phyloP scores from a whole-genome alignment of 92 coral and sea anemone genomes.

The Palythoa heliodiscus region DNA sequence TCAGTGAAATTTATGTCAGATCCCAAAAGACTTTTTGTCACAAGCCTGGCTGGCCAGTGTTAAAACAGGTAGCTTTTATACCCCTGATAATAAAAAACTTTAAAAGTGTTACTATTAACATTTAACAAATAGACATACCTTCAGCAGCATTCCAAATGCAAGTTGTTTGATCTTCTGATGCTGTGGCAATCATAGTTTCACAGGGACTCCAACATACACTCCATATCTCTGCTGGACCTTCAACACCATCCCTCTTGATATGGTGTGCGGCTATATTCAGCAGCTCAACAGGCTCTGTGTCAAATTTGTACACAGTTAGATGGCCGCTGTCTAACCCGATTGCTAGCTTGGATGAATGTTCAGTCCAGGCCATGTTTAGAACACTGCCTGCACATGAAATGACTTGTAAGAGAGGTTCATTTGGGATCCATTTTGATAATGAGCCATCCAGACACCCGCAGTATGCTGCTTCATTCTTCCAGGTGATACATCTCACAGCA shows the following conservation, averaged over 20 bases:
- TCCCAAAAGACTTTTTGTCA: no score
- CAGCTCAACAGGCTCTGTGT: slow-evolving; percentile 54
- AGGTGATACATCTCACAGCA: slow-evolving; percentile 72
- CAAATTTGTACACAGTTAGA: slow-evolving; percentile 60
- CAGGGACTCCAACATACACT: slow-evolving; percentile 94
- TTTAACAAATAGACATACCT: slow-evolving; percentile 48
- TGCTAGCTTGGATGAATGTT: slow-evolving; percentile 55
- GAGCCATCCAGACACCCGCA: slow-evolving; percentile 78
- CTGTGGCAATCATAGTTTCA: slow-evolving; percentile 82
- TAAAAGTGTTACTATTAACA: no score
- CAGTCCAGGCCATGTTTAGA: slow-evolving; percentile 75
- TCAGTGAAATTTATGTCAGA: no score
- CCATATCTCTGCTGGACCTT: slow-evolving; percentile 78
- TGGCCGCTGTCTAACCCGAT: slow-evolving; percentile 79
- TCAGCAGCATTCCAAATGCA: slow-evolving; percentile 66
- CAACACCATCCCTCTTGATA: slow-evolving; percentile 38
- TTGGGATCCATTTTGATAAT: slow-evolving; percentile 68
- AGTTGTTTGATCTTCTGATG: slow-evolving; percentile 89
- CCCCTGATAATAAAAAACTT: no score
- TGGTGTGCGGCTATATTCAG: slow-evolving; percentile 73
- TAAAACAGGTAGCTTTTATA: no score
- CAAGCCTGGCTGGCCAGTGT: no score
- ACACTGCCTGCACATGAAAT: slow-evolving; percentile 70
- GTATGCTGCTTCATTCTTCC: slow-evolving; percentile 64
- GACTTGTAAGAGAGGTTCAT: slow-evolving; percentile 28